Evolutionary conservation across 2,113 vertebrate species (phyloP), one percentile per base, ranked within the genome.

Genomic region (Willisornis vidua): DNA sequence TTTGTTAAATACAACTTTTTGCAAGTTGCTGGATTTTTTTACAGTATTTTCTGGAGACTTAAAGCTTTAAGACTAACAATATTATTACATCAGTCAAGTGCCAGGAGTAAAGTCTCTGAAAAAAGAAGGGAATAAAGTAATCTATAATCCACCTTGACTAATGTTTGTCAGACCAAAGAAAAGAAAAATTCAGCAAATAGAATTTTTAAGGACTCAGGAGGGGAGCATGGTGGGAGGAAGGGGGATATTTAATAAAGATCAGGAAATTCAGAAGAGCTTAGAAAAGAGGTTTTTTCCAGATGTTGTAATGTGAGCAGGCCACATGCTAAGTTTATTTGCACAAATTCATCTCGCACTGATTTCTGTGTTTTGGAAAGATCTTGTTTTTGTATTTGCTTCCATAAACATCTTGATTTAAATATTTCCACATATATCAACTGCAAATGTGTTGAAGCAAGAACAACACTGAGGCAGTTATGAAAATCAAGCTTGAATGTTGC

Each of bases 101-200:
- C 45, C 78, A 82, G 46, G 76, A 92, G 87, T 54, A 81, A 87
- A 87, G 46, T 62, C 77, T 84, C 49, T 93, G 87, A 54, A 78
- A 85, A 71, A 74, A 24, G 28, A 74, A 16, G 7, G 52, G 37
- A 5, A 46, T 66, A 75, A 93, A 90, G 15, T 67, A 59, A 45
- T 65, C 35, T 82, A 1, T 92, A 97, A 97, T 96, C 92, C 84
- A 77, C 77, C 93, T 75, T 95, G 84, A 92, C 94, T 94, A 96
- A 96, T 90, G 71, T 89, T 90, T 91, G 70, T 85, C 61, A 95
- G 89, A 83, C 70, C 65, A 85, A 85, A 91, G 65, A 91, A 85
- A 83, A 86, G 41, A 43, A 83, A 81, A 97, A 93, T 46, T 62
- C 71, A 92, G 57, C 35, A 87, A 93, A 91, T 6, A 90, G 39